These are phyloP conservation scores for Acleris laterana DNA, from an alignment of 2,888 invertebrate genomes.

Conservation along the genomic window DNA sequence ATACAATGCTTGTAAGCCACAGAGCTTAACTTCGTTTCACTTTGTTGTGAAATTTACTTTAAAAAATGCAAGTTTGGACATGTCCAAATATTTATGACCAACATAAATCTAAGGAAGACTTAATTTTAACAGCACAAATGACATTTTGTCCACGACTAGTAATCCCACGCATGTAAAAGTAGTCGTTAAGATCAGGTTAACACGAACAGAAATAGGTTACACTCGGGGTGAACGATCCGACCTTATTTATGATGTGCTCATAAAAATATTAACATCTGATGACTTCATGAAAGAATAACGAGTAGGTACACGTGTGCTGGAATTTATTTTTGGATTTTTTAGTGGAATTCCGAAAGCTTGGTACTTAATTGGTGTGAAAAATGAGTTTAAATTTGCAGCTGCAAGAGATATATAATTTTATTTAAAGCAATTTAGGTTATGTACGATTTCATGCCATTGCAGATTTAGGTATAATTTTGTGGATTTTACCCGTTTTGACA, in stretches of 20 bases:
- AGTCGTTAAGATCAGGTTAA: slow-evolving; percentile 44
- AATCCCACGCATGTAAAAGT: slow-evolving; percentile 44
- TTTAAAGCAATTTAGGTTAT: background rate
- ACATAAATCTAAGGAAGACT: slow-evolving; percentile 12
- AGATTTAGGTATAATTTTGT: too few relatives aligned
- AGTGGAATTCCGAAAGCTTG: slow-evolving; percentile 48
- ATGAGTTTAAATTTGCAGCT: slow-evolving; percentile 28
- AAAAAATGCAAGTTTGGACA: slow-evolving; percentile 8
- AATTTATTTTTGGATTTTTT: slow-evolving; percentile 18
- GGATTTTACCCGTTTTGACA: too few relatives aligned
- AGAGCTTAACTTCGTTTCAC: too few relatives aligned
- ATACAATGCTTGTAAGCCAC: too few relatives aligned
- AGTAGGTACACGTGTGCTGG: slow-evolving; percentile 42
- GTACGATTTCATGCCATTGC: too few relatives aligned
- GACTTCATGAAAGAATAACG: slow-evolving; percentile 28
- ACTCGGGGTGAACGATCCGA: slow-evolving; percentile 61
- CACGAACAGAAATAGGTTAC: slow-evolving; percentile 52
- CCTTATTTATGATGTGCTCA: slow-evolving; percentile 60
- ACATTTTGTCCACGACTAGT: slow-evolving; percentile 11
- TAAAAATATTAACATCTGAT: slow-evolving; percentile 63
- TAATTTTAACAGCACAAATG: background rate
- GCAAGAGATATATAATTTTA: background rate
- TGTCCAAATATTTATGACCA: slow-evolving; percentile 11
- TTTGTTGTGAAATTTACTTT: background rate
- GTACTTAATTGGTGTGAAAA: slow-evolving; percentile 48